phyloP scores from a whole-genome alignment of 2,797 vertebrate genomes.

The Clarias platycephalus region DNA sequence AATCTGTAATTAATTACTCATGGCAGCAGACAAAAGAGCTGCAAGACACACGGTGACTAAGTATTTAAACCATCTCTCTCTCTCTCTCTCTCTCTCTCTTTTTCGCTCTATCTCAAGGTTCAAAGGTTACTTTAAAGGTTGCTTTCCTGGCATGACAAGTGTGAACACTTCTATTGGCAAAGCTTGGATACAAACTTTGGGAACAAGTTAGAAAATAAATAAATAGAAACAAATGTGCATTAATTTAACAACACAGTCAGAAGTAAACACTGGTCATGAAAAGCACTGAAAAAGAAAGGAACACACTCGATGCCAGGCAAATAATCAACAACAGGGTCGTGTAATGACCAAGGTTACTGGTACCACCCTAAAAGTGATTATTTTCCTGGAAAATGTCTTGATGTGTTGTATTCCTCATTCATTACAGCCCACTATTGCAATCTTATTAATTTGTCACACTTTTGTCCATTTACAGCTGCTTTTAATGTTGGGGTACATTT shows the following conservation, averaged over 20 bases:
- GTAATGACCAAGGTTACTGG: background rate
- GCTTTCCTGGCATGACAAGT: no score
- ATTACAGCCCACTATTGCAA: background rate
- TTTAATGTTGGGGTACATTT: background rate
- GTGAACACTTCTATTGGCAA: no score
- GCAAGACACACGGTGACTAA: background rate
- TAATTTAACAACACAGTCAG: no score
- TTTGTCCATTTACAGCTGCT: background rate
- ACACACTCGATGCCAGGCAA: no score
- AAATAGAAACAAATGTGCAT: no score
- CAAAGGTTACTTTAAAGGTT: background rate
- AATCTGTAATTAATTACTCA: conserved; percentile 5
- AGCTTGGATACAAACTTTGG: no score
- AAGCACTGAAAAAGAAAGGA: no score
- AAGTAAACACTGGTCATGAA: no score
- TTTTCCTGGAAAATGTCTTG: background rate
- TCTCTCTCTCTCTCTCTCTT: no score
- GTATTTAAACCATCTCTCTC: background rate
- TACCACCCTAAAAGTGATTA: background rate
- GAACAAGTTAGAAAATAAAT: no score
- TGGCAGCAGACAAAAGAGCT: background rate
- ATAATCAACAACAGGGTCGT: background rate
- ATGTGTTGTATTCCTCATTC: background rate
- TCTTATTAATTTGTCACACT: no score
- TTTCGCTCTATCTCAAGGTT: background rate